A percentile compares a stretch with the other conserved stretches of the same genome.
Evolutionary conservation across 1,140 invertebrate genomes (phyloP).

Genomic region (Tenebrio molitor): DNA sequence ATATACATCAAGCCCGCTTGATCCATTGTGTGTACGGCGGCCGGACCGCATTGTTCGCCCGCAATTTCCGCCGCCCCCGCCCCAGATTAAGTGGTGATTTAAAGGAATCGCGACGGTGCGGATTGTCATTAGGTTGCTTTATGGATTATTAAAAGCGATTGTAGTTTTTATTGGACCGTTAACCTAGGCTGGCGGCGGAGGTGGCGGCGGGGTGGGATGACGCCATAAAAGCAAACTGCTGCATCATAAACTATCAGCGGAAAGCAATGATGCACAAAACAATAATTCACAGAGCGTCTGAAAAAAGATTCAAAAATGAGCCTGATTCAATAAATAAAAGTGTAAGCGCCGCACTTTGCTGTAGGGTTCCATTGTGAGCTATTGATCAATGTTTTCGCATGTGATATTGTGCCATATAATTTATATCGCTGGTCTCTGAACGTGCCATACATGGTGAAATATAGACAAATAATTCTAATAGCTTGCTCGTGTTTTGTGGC

Average conservation of each 20-base stretch:
- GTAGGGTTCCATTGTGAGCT: conserved; percentile 52
- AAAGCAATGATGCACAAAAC: conserved; percentile 40
- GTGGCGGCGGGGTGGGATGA: neutral
- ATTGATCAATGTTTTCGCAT: conserved; percentile 59
- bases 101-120: neutral
- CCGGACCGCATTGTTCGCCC: conserved; percentile 4
- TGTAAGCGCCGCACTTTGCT: conserved; percentile 44
- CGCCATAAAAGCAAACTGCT: conserved; percentile 33
- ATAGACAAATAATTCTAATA: conserved; percentile 56
- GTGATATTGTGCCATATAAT: conserved; percentile 55
- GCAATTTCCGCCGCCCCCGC: neutral
- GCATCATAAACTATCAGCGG: conserved; percentile 39
- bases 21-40: conserved; percentile 9
- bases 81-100: conserved; percentile 29
- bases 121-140: conserved; percentile 38
- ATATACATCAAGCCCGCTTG: conserved; percentile 34
- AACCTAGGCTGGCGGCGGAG: neutral
- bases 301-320: conserved; percentile 41
- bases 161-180: conserved; percentile 19
- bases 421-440: conserved; percentile 51
- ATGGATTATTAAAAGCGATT: conserved; percentile 34
- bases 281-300: conserved; percentile 34
- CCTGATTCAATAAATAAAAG: conserved; percentile 48
- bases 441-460: conserved; percentile 56
- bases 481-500: conserved; percentile 45